phyloP scores from a whole-genome alignment of 2,113 vertebrate species.

The Alethe diademata region DNA sequence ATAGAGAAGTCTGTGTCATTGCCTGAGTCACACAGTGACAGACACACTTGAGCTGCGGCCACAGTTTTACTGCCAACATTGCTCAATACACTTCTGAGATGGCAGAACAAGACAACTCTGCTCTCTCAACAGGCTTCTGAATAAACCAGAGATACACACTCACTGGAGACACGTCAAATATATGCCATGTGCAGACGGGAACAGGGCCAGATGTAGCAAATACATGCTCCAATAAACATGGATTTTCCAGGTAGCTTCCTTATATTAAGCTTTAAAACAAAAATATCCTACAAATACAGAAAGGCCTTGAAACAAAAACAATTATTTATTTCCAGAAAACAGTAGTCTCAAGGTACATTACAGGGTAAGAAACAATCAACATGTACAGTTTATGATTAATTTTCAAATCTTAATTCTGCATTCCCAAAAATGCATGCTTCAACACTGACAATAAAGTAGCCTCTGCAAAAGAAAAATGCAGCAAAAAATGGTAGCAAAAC shows the following conservation, averaged over 20 bases:
- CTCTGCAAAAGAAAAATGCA: neutral
- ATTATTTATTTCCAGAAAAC: neutral
- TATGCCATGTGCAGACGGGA: neutral
- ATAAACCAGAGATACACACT: neutral
- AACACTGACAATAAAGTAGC: neutral
- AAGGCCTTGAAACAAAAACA: neutral
- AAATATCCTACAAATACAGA: neutral
- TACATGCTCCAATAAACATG: neutral
- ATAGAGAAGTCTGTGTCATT: neutral
- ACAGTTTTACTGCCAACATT: neutral
- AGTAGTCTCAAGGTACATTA: neutral
- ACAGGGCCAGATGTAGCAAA: neutral
- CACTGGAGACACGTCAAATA: neutral
- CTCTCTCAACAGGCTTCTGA: neutral
- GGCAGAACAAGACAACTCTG: neutral
- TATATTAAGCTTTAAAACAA: neutral
- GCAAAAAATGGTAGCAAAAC: neutral
- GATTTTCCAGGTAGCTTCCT: neutral
- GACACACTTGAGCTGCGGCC: neutral
- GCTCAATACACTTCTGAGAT: neutral
- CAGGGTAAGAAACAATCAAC: neutral
- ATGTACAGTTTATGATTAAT: neutral
- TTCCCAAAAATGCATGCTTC: neutral
- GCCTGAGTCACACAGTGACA: neutral
- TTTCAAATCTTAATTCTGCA: neutral